Conservation (phyloP, 2,888 invertebrate genomes). For the Dryococelus australis region DNA sequence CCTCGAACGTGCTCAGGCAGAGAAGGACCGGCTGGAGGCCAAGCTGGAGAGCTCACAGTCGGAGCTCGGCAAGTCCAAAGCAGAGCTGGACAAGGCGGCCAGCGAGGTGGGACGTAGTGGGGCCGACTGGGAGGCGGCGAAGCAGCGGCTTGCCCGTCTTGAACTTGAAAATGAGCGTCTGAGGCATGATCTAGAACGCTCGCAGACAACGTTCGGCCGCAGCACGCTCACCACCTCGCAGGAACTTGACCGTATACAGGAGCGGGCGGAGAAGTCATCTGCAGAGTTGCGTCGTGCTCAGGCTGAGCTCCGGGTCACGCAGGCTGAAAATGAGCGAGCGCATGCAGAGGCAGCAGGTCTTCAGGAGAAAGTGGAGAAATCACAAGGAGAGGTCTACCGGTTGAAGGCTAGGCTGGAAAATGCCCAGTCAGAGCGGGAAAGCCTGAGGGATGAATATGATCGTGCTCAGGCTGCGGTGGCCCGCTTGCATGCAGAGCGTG, state of each 20-base stretch:
- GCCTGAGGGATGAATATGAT: slow-evolving; percentile 91
- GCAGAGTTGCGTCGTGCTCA: slow-evolving; percentile 86
- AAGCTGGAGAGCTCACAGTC: slow-evolving; percentile 92
- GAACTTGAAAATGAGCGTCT: slow-evolving; percentile 92
- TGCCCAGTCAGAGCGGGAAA: slow-evolving; percentile 93
- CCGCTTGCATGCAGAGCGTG: slow-evolving; percentile 86
- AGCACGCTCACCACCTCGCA: slow-evolving; percentile 78
- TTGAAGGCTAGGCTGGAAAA: slow-evolving; percentile 93
- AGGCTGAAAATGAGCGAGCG: slow-evolving; percentile 89
- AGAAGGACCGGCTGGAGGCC: slow-evolving; percentile 89
- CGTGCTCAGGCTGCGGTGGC: slow-evolving; percentile 83
- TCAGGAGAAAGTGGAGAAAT: slow-evolving; percentile 88
- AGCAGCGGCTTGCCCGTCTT: slow-evolving; percentile 81
- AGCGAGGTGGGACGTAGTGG: slow-evolving; percentile 89
- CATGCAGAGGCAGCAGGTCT: slow-evolving; percentile 82
- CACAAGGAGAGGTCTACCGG: slow-evolving; percentile 93
- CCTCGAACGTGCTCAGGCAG: slow-evolving; percentile 86
- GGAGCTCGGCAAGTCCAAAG: slow-evolving; percentile 92
- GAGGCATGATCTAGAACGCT: slow-evolving; percentile 83
- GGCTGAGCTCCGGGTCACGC: slow-evolving; percentile 89
- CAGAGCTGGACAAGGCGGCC: slow-evolving; percentile 90
- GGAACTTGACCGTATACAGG: slow-evolving; percentile 82
- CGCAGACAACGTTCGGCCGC: slow-evolving; percentile 83
- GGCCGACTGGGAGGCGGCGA: slow-evolving; percentile 87
- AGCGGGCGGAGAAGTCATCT: slow-evolving; percentile 84